These are phyloP conservation scores for Eolophus roseicapilla DNA, from an alignment of 2,113 vertebrate genomes.

Conservation along the genomic window DNA sequence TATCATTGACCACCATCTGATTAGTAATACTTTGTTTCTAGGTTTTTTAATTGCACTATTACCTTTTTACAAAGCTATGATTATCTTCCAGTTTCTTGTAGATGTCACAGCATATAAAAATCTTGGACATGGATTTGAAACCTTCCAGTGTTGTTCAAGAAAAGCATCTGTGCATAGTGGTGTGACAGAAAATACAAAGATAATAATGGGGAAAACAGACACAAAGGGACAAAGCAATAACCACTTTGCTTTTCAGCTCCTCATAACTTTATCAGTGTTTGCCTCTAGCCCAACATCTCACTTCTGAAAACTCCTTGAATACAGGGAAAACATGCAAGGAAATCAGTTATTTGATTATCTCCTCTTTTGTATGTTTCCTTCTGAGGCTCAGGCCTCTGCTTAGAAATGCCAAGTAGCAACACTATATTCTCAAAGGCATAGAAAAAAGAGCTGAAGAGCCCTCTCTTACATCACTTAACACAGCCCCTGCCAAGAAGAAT, in stretches of 20 bases:
- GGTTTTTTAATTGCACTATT: not conserved
- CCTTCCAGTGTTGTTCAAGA: not conserved
- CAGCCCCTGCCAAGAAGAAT: conserved; percentile 30
- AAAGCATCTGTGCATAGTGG: not conserved
- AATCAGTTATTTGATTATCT: conserved; percentile 2
- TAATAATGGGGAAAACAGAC: not conserved
- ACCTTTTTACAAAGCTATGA: not conserved
- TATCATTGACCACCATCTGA: conserved; percentile 11
- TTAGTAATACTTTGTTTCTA: not conserved
- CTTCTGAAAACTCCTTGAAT: not conserved
- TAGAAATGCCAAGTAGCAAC: conserved; percentile 27
- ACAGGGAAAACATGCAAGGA: not conserved
- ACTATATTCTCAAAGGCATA: conserved; percentile 24
- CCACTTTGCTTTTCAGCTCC: not conserved
- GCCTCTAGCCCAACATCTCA: not conserved
- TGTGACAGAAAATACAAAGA: not conserved
- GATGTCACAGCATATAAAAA: not conserved
- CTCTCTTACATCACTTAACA: conserved; percentile 38
- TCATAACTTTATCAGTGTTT: not conserved
- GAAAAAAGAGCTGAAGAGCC: conserved; percentile 37
- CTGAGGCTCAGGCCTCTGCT: not conserved
- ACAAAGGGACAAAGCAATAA: not conserved
- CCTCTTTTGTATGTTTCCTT: not conserved
- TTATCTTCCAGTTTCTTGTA: not conserved
- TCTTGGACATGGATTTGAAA: not conserved